Evolutionary conservation across 1,140 invertebrate genomes (phyloP).

Genomic region (Chrysomallon squamiferum): DNA sequence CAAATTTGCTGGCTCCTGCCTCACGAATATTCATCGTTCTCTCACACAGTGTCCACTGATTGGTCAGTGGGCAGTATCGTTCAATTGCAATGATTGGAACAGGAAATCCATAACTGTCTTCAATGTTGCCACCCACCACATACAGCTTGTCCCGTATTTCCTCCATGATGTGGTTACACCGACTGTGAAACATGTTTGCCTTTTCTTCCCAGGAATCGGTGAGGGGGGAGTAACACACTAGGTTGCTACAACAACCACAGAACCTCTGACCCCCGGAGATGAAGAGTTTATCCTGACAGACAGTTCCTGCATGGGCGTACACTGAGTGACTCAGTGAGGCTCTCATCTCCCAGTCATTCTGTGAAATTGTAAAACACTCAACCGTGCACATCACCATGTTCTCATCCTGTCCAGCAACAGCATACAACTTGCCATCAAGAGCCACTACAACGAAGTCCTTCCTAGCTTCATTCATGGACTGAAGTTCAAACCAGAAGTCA

Average conservation of each 20-base stretch:
- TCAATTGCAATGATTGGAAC: slow-evolving; percentile 56
- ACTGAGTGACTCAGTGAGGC: slow-evolving; percentile 51
- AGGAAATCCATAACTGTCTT: slow-evolving; percentile 56
- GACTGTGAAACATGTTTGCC: slow-evolving; percentile 46
- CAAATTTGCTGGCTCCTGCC: slow-evolving; percentile 52
- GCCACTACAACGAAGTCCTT: slow-evolving; percentile 61
- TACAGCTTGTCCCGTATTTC: slow-evolving; percentile 45
- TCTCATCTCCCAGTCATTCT: slow-evolving; percentile 59
- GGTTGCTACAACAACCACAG: slow-evolving; percentile 52
- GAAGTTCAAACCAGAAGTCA: slow-evolving; percentile 61
- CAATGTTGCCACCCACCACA: slow-evolving; percentile 57
- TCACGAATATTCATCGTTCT: slow-evolving; percentile 54
- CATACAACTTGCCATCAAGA: slow-evolving; percentile 49
- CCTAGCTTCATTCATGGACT: slow-evolving; percentile 61
- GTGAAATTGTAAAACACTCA: slow-evolving; percentile 54
- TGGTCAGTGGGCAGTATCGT: slow-evolving; percentile 40
- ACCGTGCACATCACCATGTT: slow-evolving; percentile 60
- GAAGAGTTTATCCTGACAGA: slow-evolving; percentile 52
- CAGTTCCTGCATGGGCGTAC: slow-evolving; percentile 55
- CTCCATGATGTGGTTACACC: slow-evolving; percentile 59
- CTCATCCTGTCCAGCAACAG: slow-evolving; percentile 60
- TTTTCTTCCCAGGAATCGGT: slow-evolving; percentile 53
- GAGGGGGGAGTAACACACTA: slow-evolving; percentile 44
- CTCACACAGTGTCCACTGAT: slow-evolving; percentile 56
- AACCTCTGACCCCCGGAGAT: slow-evolving; percentile 57